Percentiles rank a stretch among this genome's conserved stretches.
Evolutionary conservation across 2,888 invertebrate species (phyloP).

Genomic region (Microchrysa polita): DNA sequence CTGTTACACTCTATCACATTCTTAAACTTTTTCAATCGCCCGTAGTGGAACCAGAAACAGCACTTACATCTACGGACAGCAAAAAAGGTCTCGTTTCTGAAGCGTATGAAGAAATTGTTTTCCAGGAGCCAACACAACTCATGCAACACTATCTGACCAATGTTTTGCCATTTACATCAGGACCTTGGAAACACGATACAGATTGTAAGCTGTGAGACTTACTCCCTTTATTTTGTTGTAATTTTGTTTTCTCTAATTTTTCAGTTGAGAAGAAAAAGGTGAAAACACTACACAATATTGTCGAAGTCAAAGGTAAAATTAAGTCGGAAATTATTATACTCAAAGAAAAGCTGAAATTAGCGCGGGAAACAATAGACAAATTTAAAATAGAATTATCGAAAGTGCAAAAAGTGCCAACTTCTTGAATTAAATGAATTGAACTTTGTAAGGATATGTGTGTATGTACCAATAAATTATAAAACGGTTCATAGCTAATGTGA

Average conservation of each 20-base stretch:
- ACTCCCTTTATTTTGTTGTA: constrained; percentile 35
- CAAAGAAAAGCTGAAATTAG: constrained; percentile 84
- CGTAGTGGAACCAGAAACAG: constrained; percentile 63
- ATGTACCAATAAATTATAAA: background rate
- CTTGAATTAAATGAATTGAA: background rate
- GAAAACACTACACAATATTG: constrained; percentile 79
- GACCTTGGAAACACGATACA: constrained; percentile 84
- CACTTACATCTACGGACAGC: constrained; percentile 62
- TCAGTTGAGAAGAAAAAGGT: constrained; percentile 91
- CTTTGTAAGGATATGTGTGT: too few relatives aligned
- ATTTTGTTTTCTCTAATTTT: constrained; percentile 58
- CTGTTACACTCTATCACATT: constrained; percentile 95
- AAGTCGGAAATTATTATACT: constrained; percentile 82
- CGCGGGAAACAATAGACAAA: constrained; percentile 84
- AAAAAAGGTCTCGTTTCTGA: constrained; percentile 86
- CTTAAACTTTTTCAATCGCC: constrained; percentile 92
- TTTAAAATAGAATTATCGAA: constrained; percentile 79
- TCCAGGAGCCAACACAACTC: constrained; percentile 87
- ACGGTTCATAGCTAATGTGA: background rate
- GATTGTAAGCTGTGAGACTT: constrained; percentile 66
- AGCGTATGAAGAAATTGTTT: constrained; percentile 95
- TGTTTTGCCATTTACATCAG: constrained; percentile 77
- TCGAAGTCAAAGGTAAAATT: constrained; percentile 83
- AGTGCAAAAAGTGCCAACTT: constrained; percentile 57
- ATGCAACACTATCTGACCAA: constrained; percentile 89